phyloP scores from a whole-genome alignment of 2,113 vertebrate species.

The Tonatia bakeri region DNA sequence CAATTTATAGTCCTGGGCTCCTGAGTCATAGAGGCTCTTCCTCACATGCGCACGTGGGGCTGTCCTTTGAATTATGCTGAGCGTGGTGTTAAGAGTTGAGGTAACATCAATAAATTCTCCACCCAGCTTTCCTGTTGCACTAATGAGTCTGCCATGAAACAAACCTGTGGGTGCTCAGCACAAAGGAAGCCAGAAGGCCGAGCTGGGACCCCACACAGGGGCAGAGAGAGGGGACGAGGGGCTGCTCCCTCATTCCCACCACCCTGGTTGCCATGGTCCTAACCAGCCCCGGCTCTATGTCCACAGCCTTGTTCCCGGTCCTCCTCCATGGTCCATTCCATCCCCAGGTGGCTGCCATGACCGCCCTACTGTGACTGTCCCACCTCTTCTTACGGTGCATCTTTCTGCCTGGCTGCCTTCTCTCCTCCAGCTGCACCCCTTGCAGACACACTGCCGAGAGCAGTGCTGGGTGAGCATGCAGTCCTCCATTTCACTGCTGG shows the following conservation, averaged over 20 bases:
- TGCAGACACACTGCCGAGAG: neutral
- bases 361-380: no score
- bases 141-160: neutral
- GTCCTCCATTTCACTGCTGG: neutral
- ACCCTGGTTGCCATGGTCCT: neutral
- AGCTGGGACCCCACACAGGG: rapidly evolving
- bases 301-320: no score
- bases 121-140: neutral
- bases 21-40: neutral
- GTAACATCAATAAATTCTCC: neutral
- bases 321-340: no score
- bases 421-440: neutral
- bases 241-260: no score
- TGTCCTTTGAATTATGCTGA: neutral
- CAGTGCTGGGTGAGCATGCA: rapidly evolving
- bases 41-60: rapidly evolving
- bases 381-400: rapidly evolving
- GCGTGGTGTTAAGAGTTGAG: neutral
- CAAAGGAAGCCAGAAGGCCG: neutral
- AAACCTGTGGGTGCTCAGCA: neutral
- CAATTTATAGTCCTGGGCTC: neutral
- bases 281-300: neutral
- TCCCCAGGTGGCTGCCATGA: neutral
- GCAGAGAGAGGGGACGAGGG: neutral
- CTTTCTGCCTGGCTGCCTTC: neutral